Evolutionary conservation across 2,113 vertebrate genomes (phyloP).

Genomic region (Vicugna pacos): DNA sequence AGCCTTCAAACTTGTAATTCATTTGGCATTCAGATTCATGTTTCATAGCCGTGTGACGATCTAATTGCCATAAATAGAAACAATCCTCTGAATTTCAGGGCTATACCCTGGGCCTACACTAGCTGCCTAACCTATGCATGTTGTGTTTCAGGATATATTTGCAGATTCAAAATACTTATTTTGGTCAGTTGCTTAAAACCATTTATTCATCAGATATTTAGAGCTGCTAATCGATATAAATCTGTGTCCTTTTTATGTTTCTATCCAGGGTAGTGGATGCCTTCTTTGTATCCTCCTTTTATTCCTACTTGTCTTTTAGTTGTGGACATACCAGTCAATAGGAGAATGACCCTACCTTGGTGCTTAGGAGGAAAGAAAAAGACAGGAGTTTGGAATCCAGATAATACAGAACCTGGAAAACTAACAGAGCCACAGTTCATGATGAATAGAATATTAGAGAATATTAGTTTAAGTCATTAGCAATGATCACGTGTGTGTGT

Average conservation of each 20-base stretch:
- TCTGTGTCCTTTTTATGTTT: background rate
- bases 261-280: background rate
- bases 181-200: background rate
- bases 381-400: background rate
- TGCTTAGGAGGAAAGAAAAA: background rate
- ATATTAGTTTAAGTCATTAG: background rate
- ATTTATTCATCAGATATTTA: background rate
- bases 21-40: conserved; percentile 37
- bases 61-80: background rate
- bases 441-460: background rate
- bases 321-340: background rate
- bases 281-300: background rate
- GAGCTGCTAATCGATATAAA: background rate
- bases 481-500: background rate
- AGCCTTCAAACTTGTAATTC: conserved; percentile 27
- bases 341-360: background rate
- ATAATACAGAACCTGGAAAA: background rate
- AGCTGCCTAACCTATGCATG: background rate
- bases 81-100: conserved; percentile 28
- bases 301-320: conserved; percentile 16
- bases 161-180: background rate
- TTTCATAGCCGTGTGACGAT: background rate
- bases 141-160: background rate
- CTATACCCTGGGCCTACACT: background rate
- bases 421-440: background rate